Evolutionary conservation across 2,888 invertebrate species (phyloP).

Genomic region (Torymus aiolomorphi): DNA sequence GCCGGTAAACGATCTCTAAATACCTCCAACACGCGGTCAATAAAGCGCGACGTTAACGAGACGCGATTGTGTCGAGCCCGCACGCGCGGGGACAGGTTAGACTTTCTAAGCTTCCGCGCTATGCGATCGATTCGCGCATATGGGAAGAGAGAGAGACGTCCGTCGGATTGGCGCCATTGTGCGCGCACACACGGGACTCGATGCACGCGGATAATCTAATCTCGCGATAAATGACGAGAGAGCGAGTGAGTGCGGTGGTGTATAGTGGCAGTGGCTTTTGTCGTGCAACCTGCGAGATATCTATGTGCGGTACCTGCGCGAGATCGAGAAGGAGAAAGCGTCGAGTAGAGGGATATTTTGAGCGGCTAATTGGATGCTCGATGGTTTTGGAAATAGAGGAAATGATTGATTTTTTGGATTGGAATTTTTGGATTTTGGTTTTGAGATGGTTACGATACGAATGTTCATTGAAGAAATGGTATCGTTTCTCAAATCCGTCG

Average conservation of each 20-base stretch:
- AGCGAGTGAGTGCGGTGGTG: background rate
- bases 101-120: slow-evolving; percentile 23
- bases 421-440: too few species aligned
- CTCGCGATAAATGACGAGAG: slow-evolving; percentile 63
- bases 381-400: too few species aligned
- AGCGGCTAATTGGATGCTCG: too few species aligned
- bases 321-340: too few species aligned
- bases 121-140: slow-evolving; percentile 41
- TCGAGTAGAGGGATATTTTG: too few species aligned
- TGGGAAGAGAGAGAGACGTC: slow-evolving; percentile 32
- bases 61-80: slow-evolving; percentile 36
- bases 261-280: slow-evolving; percentile 21
- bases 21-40: slow-evolving; percentile 8
- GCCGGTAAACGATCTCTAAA: slow-evolving; percentile 48
- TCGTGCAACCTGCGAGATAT: background rate
- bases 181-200: slow-evolving; percentile 34
- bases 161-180: slow-evolving; percentile 67
- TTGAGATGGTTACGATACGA: too few species aligned
- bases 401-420: too few species aligned
- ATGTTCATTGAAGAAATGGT: too few species aligned
- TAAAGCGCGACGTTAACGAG: slow-evolving; percentile 52
- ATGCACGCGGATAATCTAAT: slow-evolving; percentile 68
- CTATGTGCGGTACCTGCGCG: too few species aligned
- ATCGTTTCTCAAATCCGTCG: too few species aligned
- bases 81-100: background rate